These are phyloP conservation scores for Zophobas atratus DNA, from an alignment of 1,140 invertebrate species.

Conservation along the genomic window DNA sequence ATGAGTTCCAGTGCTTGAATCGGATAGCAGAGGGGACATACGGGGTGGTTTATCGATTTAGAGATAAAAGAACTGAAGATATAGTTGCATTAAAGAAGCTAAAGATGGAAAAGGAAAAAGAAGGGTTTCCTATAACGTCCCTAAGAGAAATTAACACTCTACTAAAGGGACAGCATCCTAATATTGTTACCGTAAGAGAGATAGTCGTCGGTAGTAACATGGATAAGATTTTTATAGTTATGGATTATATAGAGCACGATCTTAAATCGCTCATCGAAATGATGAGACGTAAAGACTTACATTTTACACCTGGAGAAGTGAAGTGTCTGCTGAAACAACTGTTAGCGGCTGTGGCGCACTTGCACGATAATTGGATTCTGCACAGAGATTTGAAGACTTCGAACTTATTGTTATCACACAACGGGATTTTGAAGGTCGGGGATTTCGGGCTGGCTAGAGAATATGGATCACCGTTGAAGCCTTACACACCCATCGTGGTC, in stretches of 20 bases:
- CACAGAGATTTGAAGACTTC: slow-evolving; percentile 99
- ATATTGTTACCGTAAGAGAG: slow-evolving; percentile 98
- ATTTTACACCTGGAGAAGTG: slow-evolving; percentile 92
- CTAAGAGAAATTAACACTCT: slow-evolving; percentile 98
- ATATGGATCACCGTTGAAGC: slow-evolving; percentile 96
- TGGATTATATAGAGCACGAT: slow-evolving; percentile 99
- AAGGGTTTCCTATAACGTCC: slow-evolving; percentile 99
- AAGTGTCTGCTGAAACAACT: slow-evolving; percentile 97
- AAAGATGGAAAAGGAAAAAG: slow-evolving; percentile 99
- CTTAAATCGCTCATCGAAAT: slow-evolving; percentile 98
- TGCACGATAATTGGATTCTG: slow-evolving; percentile 99
- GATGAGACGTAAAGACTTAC: slow-evolving; percentile 93
- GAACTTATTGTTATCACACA: slow-evolving; percentile 96
- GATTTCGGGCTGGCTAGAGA: slow-evolving; percentile 99
- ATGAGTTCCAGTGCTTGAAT: slow-evolving; percentile 98
- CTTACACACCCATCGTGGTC: slow-evolving; percentile 97
- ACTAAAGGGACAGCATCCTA: slow-evolving; percentile 95
- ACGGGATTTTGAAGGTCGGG: slow-evolving; percentile 90
- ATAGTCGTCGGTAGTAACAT: slow-evolving; percentile 99
- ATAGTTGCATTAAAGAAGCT: slow-evolving; percentile 98
- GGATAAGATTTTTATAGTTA: slow-evolving; percentile 99
- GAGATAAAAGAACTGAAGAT: slow-evolving; percentile 96
- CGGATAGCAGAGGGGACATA: slow-evolving; percentile 98
- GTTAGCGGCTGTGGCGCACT: slow-evolving; percentile 90
- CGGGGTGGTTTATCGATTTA: slow-evolving; percentile 95